Base-by-base conservation (phyloP, 2,888 invertebrate species). In the Eupithecia pulchellata region DNA sequence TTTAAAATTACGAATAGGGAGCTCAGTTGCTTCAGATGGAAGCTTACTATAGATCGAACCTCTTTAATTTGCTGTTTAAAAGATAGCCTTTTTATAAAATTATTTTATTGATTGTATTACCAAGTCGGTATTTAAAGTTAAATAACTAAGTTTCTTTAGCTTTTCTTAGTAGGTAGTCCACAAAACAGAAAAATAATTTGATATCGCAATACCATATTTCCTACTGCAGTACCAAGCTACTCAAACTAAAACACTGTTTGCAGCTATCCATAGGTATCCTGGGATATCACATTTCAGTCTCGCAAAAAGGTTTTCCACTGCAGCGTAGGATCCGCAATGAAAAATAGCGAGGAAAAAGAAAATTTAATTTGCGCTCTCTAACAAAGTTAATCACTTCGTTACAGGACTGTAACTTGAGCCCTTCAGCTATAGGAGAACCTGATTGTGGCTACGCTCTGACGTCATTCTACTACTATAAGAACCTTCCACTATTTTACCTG, bases 351-450 rank as follows among this genome's bases (percentile, higher is more conserved):
- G 66, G 73, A 66, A 77, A 77, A 75, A 77, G 72, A 68, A 75
- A 76, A 76, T 75, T 75, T 72, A 42, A 73, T 74, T 75, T 77
- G 72, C 67, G 61, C 73, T 72, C 66, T 74, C 69, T 80, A 80
- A 81, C 77, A 74, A 75, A 84, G 84, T 83, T 82, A 84, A 84
- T 84, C 82, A 84, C 81, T 82, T 80, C 83, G 80, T 83, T 82
- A 82, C 79, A 79, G 78, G 75, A 77, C 70, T 77, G 86, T 82
- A 84, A 85, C 79, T 75, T 75, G 79, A 85, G 79, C 79, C 81
- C 79, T 81, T 78, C 75, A 72, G 80, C 76, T 83, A 79, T 76
- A 78, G 77, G 79, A 78, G 83, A 80, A 79, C 75, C 76, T 81
- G 81, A 81, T 84, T 82, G 81, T 78, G 75, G 69, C 69, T 71